These are phyloP conservation scores for Decapterus maruadsi DNA, from an alignment of 2,797 vertebrate species.

Conservation along the genomic window DNA sequence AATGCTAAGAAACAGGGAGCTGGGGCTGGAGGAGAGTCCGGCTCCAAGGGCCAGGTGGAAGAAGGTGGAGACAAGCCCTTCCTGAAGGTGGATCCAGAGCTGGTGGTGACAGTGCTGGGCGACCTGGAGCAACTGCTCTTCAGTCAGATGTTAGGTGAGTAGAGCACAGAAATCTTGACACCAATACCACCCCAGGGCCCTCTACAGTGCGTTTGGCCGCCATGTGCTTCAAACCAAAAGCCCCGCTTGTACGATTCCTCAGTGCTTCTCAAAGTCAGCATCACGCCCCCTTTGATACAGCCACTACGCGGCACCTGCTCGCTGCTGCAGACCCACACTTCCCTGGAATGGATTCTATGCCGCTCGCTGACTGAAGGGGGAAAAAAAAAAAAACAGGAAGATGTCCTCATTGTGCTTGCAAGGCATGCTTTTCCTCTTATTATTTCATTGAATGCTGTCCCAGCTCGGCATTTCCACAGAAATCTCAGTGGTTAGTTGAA, in stretches of 20 bases:
- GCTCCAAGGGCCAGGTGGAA: constrained; percentile 86
- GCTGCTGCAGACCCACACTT: constrained; percentile 59
- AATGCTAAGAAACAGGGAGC: constrained; percentile 81
- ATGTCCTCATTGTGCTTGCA: constrained; percentile 26
- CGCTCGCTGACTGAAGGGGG: background rate
- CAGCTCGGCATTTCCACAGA: constrained; percentile 8
- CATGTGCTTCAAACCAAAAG: constrained; percentile 57
- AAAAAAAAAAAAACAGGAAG: constrained; percentile 20
- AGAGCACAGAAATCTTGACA: constrained; percentile 38
- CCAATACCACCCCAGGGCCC: background rate
- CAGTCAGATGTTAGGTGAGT: constrained; percentile 99
- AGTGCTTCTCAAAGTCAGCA: constrained; percentile 31
- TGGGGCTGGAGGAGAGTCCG: constrained; percentile 78
- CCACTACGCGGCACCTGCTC: constrained; percentile 67
- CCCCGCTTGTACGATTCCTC: constrained; percentile 35
- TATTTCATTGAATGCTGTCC: constrained; percentile 40
- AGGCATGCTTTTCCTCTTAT: constrained; percentile 46
- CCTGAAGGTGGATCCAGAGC: constrained; percentile 98
- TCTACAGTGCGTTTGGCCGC: constrained; percentile 21
- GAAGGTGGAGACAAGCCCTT: constrained; percentile 93
- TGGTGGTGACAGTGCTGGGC: constrained; percentile 97
- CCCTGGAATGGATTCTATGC: constrained; percentile 35
- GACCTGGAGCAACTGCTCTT: constrained; percentile 99
- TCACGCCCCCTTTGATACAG: constrained; percentile 69
- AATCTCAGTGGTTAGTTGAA: constrained; percentile 6